These are phyloP conservation scores for Carcinoscorpius rotundicauda DNA, from an alignment of 1,140 invertebrate species.

Conservation along the genomic window DNA sequence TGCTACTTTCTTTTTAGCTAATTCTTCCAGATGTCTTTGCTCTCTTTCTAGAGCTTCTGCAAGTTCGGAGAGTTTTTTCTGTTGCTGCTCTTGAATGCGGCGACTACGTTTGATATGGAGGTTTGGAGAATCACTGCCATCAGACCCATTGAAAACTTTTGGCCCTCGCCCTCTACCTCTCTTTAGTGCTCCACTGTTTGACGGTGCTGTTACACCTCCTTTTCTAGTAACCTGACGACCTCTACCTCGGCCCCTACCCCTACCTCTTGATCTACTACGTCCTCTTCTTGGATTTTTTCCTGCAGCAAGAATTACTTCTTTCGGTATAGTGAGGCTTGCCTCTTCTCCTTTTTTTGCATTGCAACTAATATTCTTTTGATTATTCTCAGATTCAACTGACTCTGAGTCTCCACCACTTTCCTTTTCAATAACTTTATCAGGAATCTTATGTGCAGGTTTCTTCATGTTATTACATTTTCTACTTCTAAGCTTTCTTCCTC, in stretches of 20 bases:
- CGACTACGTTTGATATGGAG: conserved; percentile 38
- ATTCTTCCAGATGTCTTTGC: conserved; percentile 18
- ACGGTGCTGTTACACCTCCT: conserved; percentile 25
- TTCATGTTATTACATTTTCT: no score
- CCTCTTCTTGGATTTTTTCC: no score
- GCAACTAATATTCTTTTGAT: no score
- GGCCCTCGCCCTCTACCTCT: conserved; percentile 30
- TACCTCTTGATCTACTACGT: conserved; percentile 5
- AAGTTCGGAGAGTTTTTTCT: conserved; percentile 24
- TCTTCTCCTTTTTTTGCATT: no score
- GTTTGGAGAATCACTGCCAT: conserved; percentile 1
- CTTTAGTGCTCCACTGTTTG: conserved; percentile 28
- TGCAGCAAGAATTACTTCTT: no score
- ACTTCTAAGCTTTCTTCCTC: no score
- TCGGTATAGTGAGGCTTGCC: no score
- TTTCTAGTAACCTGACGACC: conserved; percentile 31
- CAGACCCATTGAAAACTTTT: conserved; percentile 27
- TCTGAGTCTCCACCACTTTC: no score
- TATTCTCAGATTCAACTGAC: no score
- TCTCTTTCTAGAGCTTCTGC: conserved; percentile 21
- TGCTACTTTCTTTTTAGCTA: conserved; percentile 18
- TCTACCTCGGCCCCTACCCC: conserved; percentile 20
- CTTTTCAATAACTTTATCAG: no score
- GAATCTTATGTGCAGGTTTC: no score
- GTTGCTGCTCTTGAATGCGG: conserved; percentile 38